Evolutionary conservation across 2,888 invertebrate species (phyloP), one percentile per base, ranked within the genome.

Genomic region (Epinotia demarniana): DNA sequence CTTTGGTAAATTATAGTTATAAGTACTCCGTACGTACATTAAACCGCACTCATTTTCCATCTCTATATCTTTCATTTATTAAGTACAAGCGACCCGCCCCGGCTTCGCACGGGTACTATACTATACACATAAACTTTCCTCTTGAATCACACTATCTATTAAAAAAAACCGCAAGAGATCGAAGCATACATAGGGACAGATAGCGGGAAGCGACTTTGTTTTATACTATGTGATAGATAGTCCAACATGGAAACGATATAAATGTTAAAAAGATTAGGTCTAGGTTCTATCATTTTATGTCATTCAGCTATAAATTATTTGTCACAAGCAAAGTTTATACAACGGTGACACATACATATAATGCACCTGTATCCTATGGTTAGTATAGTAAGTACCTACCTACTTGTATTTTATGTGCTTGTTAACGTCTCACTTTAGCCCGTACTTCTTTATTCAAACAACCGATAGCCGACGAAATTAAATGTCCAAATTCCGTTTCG

Each of bases 401-500:
- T 39, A 43, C 70, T 39, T 55, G 55, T 61, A 53, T 67, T 75
- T 72, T 67, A 75, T 67, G 43, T 61, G 61, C 46, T 27, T 61
- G 64, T 67, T 72, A 75, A 75, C 75, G 67, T 67, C 71, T 71
- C 66, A 63, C 71, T 73, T 68, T 62, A 23, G 39, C 19, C 72
- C 62, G 58, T 76, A 68, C 69, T 74, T 57, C 68, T 72, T 67
- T 76, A 76, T 76, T 72, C 76, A 76, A 76, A 76, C 69, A 70
- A 57, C 75, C 58, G 72, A 55, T 60, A 55, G 75, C 72, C 76
- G 78, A 81, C 80, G 82, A 86, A 87, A 93, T 92, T 92, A 91
- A 85, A 88, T 81, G 82, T 83, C 80, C 81, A 84, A 85, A 84
- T 87, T 85, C 84, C 88, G 84, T 89, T 90, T 86, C 83, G 81